Evolutionary conservation across 2,888 invertebrate species (phyloP).

Genomic region (Tethea ocularis): DNA sequence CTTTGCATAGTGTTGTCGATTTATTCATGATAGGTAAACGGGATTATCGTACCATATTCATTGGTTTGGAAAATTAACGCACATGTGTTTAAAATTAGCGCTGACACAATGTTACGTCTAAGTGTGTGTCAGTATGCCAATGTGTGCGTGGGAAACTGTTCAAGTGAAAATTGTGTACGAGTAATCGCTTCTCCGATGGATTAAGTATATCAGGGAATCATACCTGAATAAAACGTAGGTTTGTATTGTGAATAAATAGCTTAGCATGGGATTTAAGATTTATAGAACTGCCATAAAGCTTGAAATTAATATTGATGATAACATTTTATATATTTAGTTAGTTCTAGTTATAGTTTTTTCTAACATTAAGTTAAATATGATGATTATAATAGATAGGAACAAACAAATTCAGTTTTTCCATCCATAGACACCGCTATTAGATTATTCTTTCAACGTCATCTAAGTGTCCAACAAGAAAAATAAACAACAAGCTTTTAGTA

Average conservation of each 20-base stretch:
- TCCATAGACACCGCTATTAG: too few species aligned
- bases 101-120: slow-evolving; percentile 28
- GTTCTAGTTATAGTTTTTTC: too few species aligned
- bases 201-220: neutral
- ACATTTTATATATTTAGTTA: too few species aligned
- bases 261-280: neutral
- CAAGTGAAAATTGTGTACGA: slow-evolving; percentile 2
- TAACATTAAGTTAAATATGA: too few species aligned
- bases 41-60: slow-evolving; percentile 47
- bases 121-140: neutral
- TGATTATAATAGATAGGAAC: too few species aligned
- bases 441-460: too few species aligned
- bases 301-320: too few species aligned
- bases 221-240: neutral
- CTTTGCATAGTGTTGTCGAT: slow-evolving; percentile 35
- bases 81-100: slow-evolving; percentile 48
- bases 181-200: neutral
- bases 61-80: slow-evolving; percentile 52
- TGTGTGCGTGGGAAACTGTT: neutral
- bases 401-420: too few species aligned
- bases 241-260: neutral
- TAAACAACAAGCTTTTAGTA: neutral
- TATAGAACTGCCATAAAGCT: neutral
- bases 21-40: slow-evolving; percentile 42
- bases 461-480: neutral